These are phyloP conservation scores for Stictonetta naevosa DNA, from an alignment of 2,113 vertebrate species.

Conservation along the genomic window DNA sequence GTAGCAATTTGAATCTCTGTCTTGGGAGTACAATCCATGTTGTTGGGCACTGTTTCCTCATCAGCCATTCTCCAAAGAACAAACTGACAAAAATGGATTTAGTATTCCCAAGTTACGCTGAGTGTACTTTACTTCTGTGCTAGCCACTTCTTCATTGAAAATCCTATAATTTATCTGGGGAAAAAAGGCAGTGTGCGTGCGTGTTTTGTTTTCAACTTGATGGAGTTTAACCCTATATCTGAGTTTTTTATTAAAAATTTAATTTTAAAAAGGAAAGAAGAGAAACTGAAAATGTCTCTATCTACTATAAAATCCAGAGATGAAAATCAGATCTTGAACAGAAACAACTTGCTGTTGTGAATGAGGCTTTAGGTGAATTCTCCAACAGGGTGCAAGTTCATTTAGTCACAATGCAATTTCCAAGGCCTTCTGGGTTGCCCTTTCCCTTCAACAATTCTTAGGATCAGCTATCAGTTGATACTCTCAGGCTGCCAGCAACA, in stretches of 20 bases:
- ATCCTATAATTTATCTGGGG: not conserved
- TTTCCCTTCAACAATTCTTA: not conserved
- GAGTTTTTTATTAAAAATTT: not conserved
- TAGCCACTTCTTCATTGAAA: conserved; percentile 42
- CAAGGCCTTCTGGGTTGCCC: not conserved
- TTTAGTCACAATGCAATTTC: not conserved
- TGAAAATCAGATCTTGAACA: conserved; percentile 9
- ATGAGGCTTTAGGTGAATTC: not conserved
- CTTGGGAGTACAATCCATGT: not conserved
- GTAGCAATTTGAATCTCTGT: conserved; percentile 34
- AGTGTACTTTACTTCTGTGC: not conserved
- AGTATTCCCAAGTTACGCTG: conserved; percentile 8
- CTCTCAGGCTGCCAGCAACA: not conserved
- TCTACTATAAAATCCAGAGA: conserved; percentile 6
- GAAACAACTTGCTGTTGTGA: not conserved
- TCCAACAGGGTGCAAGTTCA: not conserved
- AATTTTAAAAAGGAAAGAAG: not conserved
- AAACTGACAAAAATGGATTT: conserved; percentile 65
- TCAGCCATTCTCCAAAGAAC: conserved; percentile 54
- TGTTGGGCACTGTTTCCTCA: conserved; percentile 24
- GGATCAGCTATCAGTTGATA: not conserved
- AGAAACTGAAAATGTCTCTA: not conserved
- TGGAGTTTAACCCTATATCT: not conserved
- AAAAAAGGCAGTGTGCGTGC: not conserved
- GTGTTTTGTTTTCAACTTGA: not conserved